Evolutionary conservation across 2,113 vertebrate genomes (phyloP), one percentile per base, ranked within the genome.

Genomic region (Rhinoderma darwinii): DNA sequence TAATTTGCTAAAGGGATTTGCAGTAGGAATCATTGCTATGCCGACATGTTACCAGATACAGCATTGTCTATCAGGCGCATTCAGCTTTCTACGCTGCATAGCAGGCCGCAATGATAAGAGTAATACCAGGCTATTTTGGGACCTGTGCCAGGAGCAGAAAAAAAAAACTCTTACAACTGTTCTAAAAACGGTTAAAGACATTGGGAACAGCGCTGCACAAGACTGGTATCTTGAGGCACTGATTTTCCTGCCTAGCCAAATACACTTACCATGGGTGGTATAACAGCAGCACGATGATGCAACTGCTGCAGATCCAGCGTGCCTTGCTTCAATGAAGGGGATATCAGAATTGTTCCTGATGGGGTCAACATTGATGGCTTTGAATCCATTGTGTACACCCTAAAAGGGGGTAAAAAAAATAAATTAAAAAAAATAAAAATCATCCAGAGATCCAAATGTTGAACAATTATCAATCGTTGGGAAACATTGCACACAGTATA

Each of bases 231-330:
- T n/a, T n/a, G n/a, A n/a, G n/a, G n/a, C n/a, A n/a, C n/a, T 47
- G 14, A 47, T 8, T 47, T 8, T 8, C 9, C 9, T 11, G 44
- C 15, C 18, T 10, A 37, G 44, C 27, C 7, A 20, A 68, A 47
- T 85, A 63, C 88, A 93, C 91, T 91, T 91, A 99, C 98, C 98
- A 99, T 99, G 30, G 97, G 94, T 11, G 98, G 98, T 85, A 99
- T 99, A 88, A 96, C 92, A 37, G 98, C 98, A 85, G 97, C 97
- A 89, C 97, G 95, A 88, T 99, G 95, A 39, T 99, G 97, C 86
- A 99, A 94, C 91, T 99, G 97, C 86, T 98, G 97, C 80, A 99
- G 91, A 89, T 95, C 98, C 94, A 97, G 93, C 22, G 94, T 95
- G 54, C 92, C 89, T 91, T 96, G 95, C 88, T 98, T 99, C 88